Percentiles rank a stretch among this genome's conserved stretches.
These are phyloP conservation scores for Kryphioiulus occultus DNA, from an alignment of 2,888 invertebrate genomes.

Conservation along the genomic window DNA sequence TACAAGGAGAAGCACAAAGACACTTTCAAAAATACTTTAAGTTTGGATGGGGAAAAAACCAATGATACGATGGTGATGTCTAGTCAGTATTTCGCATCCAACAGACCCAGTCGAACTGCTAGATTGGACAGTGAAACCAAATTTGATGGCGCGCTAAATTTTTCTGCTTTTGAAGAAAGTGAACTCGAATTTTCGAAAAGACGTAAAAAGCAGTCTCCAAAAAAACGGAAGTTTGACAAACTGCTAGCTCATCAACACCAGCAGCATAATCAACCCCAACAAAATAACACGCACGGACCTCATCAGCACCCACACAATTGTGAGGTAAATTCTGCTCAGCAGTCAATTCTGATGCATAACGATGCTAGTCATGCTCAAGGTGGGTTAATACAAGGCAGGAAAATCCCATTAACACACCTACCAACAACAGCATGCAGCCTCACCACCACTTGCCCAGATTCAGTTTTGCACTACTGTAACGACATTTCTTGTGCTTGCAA, in stretches of 20 bases:
- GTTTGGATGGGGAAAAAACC: slow-evolving; percentile 45
- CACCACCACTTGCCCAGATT: slow-evolving; percentile 33
- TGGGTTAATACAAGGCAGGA: slow-evolving; percentile 44
- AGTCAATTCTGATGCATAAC: neutral
- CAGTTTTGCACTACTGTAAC: slow-evolving; percentile 47
- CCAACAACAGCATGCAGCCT: slow-evolving; percentile 39
- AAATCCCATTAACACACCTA: slow-evolving; percentile 43
- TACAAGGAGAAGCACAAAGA: slow-evolving; percentile 57
- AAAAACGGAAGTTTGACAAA: slow-evolving; percentile 44
- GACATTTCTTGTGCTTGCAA: slow-evolving; percentile 49
- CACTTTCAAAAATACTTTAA: slow-evolving; percentile 52
- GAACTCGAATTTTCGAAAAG: slow-evolving; percentile 28
- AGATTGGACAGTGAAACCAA: slow-evolving; percentile 6
- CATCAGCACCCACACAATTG: neutral
- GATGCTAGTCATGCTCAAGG: slow-evolving; percentile 29
- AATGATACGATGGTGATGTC: neutral
- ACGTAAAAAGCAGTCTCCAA: slow-evolving; percentile 47
- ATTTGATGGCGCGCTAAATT: neutral
- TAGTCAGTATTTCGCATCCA: slow-evolving; percentile 47
- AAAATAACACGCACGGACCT: neutral
- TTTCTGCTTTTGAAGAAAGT: neutral
- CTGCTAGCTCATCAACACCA: neutral
- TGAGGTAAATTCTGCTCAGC: neutral
- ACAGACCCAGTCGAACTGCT: neutral
- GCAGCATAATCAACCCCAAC: slow-evolving; percentile 45